A percentile compares a stretch with the other conserved stretches of the same genome.
Evolutionary conservation across 2,113 vertebrate species (phyloP).

Genomic region (Limanda limanda): DNA sequence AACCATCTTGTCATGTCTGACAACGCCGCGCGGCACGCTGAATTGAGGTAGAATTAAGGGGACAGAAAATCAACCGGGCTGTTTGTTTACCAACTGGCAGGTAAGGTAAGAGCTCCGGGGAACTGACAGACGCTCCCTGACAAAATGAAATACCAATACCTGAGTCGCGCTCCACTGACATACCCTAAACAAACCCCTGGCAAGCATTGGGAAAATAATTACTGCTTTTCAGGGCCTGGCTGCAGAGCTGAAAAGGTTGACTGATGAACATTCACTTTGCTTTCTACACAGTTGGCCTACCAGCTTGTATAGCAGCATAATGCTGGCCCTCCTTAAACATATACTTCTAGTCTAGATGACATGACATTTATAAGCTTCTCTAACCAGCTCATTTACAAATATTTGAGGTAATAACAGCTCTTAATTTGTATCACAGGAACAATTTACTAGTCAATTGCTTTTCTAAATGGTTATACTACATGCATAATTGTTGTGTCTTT

Average conservation of each 20-base stretch:
- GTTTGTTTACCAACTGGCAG: conserved; percentile 61
- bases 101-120: conserved; percentile 55
- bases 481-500: no score
- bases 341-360: no score
- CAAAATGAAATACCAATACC: conserved; percentile 74
- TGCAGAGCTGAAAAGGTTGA: conserved; percentile 26
- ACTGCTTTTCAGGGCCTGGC: conserved; percentile 43
- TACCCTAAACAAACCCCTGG: conserved; percentile 71
- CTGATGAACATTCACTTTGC: conserved; percentile 39
- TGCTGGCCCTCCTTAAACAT: neutral
- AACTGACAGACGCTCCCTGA: conserved; percentile 46
- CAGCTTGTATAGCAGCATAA: neutral
- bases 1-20: conserved; percentile 47
- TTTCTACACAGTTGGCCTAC: conserved; percentile 9
- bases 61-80: conserved; percentile 67
- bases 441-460: neutral
- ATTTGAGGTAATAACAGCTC: no score
- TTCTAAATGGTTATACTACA: neutral
- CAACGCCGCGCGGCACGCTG: neutral
- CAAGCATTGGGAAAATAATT: conserved; percentile 74
- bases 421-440: neutral
- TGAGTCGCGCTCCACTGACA: conserved; percentile 59
- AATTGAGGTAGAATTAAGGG: conserved; percentile 36
- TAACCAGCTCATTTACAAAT: neutral
- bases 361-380: neutral